A percentile compares a stretch with the other conserved stretches of the same genome.
Evolutionary conservation across 2,888 invertebrate species (phyloP).

Genomic region (Mamestra brassicae): DNA sequence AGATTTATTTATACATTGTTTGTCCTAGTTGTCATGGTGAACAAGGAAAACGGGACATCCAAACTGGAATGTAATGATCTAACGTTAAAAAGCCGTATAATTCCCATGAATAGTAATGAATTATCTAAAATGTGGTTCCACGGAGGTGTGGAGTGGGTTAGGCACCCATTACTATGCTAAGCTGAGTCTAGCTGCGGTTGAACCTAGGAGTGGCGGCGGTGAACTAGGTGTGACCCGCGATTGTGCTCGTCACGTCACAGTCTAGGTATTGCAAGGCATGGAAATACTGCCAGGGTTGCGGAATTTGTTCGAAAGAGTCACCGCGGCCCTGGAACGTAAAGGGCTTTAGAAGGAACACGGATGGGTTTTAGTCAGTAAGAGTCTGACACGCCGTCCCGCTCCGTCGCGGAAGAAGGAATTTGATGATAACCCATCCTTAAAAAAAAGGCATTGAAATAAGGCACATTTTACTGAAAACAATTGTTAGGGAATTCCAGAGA

Average conservation of each 20-base stretch:
- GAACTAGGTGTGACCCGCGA: conserved; percentile 34
- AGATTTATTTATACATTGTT: neutral
- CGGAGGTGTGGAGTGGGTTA: conserved; percentile 41
- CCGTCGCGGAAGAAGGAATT: too few species aligned
- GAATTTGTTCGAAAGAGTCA: too few species aligned
- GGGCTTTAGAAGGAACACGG: too few species aligned
- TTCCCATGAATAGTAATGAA: conserved; percentile 36
- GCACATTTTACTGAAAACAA: too few species aligned
- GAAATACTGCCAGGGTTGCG: neutral
- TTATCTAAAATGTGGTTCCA: conserved; percentile 28
- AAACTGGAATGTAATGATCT: conserved; percentile 28
- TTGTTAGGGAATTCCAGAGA: too few species aligned
- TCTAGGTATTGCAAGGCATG: neutral
- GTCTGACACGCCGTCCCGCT: too few species aligned
- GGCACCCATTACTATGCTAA: conserved; percentile 39
- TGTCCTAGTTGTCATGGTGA: conserved; percentile 7
- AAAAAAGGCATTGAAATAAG: too few species aligned
- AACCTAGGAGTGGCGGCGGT: conserved; percentile 39
- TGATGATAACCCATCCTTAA: too few species aligned
- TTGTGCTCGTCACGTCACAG: conserved; percentile 30
- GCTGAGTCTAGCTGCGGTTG: conserved; percentile 30
- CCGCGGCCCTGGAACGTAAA: too few species aligned
- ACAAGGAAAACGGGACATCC: conserved; percentile 19
- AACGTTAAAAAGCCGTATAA: conserved; percentile 11
- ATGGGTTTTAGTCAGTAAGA: too few species aligned